Evolutionary conservation across 2,888 invertebrate genomes (phyloP), one percentile per base, ranked within the genome.

Genomic region (Drosophila paranaensis): DNA sequence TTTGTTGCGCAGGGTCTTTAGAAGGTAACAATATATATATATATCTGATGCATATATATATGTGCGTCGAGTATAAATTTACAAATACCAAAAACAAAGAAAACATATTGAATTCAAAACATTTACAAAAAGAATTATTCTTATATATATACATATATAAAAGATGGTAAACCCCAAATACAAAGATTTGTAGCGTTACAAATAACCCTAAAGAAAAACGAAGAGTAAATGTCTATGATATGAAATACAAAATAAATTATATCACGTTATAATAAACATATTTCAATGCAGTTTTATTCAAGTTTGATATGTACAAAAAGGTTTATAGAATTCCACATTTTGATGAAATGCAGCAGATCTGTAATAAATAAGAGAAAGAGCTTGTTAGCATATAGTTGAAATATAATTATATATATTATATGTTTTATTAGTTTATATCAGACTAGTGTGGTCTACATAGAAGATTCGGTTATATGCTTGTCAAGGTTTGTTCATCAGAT

Each of bases 191-290:
- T 71, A 73, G 72, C 69, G 79, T 74, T 74, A 58, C 63, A 76
- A 72, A 60, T 78, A 82, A 60, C 68, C 73, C 69, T 60, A 71
- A 63, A 43, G 64, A 39, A 43, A 66, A 39, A 30, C 50, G 73
- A 73, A 25, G 37, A 62, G 25, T 85, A 73, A 87, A 78, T 87
- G 87, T 85, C 84, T 85, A 85, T 74, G 68, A 84, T 83, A 78
- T 72, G 61, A 75, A 82, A 71, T 68, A 61, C 71, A 83, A 84
- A 83, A 83, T 83, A 84, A 87, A 87, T 71, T 85, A 87, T 87
- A 82, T 85, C 87, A 85, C 80, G 84, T 85, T 87, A 85, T 82
- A 72, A 80, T 71, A 81, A 77, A 80, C 54, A 54, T 16, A 50
- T 43, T 63, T 40, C n/a, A 27, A 27, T 6, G 43, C n/a, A 13